Conservation (phyloP, 1,140 invertebrate genomes). For the Lordiphosa stackelbergi region DNA sequence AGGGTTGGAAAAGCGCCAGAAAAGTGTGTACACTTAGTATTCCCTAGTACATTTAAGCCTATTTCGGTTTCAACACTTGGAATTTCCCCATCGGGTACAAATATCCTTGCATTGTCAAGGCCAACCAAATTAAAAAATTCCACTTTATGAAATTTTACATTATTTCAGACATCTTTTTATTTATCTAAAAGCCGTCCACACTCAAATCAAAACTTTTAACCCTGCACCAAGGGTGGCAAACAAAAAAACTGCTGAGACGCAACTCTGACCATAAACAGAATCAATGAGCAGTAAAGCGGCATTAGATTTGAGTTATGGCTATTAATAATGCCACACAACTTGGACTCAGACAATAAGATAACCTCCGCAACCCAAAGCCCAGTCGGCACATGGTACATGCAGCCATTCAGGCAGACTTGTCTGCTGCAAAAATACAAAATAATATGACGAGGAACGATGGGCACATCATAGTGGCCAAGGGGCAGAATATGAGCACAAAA, state of each 20-base stretch:
- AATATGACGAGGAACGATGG: constrained; percentile 45
- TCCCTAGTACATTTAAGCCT: too few relatives aligned
- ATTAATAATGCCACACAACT: constrained; percentile 61
- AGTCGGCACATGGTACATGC: constrained; percentile 49
- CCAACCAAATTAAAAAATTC: too few relatives aligned
- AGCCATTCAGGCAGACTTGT: constrained; percentile 73
- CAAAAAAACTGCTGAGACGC: constrained; percentile 40
- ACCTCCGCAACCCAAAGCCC: constrained; percentile 5
- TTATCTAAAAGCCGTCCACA: constrained; percentile 19
- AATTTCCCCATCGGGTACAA: too few relatives aligned
- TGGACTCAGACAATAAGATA: constrained; percentile 25
- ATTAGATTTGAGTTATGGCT: constrained; percentile 75
- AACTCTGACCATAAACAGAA: constrained; percentile 58
- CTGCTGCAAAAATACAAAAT: constrained; percentile 65
- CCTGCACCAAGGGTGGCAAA: background rate
- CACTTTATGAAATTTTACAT: too few relatives aligned
- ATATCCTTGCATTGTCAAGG: too few relatives aligned
- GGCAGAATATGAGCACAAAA: constrained; percentile 8
- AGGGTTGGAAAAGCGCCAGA: too few relatives aligned
- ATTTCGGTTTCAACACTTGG: too few relatives aligned
- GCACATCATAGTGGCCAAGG: constrained; percentile 23
- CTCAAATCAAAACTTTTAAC: constrained; percentile 55
- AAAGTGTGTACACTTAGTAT: too few relatives aligned
- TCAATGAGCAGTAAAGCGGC: constrained; percentile 73
- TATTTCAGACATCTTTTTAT: constrained; percentile 3